A percentile compares a stretch with the other conserved stretches of the same genome.
These are phyloP conservation scores for Corydoras sp. DNA, from an alignment of 2,113 vertebrate species.

Conservation along the genomic window DNA sequence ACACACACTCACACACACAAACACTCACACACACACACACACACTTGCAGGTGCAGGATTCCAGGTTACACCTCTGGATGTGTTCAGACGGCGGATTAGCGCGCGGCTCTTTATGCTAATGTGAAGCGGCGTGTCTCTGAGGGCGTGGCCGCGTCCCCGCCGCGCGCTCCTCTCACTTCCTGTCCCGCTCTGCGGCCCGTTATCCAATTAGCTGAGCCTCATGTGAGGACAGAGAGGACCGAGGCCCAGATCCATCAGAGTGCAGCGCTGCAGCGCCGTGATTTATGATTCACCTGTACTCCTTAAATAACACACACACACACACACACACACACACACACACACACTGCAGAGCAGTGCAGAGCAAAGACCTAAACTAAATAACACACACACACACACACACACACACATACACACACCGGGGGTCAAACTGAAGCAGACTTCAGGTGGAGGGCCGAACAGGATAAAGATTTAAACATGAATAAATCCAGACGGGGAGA, in stretches of 20 bases:
- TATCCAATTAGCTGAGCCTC: conserved; percentile 39
- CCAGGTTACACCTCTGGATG: background rate
- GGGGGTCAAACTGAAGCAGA: no score
- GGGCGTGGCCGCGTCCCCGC: conserved; percentile 23
- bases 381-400: conserved; percentile 15
- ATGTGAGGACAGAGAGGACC: conserved; percentile 8
- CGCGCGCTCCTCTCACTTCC: conserved; percentile 22
- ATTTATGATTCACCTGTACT: conserved; percentile 37
- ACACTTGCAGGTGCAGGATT: no score
- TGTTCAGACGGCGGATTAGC: conserved; percentile 25
- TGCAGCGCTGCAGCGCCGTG: conserved; percentile 12
- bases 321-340: no score
- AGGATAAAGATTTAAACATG: no score
- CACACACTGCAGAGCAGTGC: background rate
- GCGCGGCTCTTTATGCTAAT: conserved; percentile 36
- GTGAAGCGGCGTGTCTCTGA: conserved; percentile 24
- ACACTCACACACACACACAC: no score
- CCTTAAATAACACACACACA: conserved; percentile 39
- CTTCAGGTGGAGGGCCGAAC: no score
- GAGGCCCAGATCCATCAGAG: conserved; percentile 37
- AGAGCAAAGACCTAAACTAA: conserved; percentile 26
- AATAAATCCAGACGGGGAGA: no score
- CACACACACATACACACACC: no score
- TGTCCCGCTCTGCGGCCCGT: conserved; percentile 33
- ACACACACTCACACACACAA: no score